A percentile compares a stretch with the other conserved stretches of the same genome.
Evolutionary conservation across 2,888 invertebrate species (phyloP).

Genomic region (Yponomeuta plumbellus): DNA sequence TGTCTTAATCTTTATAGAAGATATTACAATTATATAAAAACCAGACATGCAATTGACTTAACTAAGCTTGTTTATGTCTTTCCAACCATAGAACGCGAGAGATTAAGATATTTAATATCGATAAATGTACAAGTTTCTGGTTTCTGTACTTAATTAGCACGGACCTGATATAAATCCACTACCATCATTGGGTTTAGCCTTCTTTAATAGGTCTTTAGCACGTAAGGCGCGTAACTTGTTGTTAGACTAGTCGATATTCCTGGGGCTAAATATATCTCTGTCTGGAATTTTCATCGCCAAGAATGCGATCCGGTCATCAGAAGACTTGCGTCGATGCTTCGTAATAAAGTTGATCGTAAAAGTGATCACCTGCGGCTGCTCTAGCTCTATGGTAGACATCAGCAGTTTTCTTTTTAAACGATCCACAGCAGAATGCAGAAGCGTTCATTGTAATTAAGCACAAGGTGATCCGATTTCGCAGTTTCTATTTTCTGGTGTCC

Average conservation of each 20-base stretch:
- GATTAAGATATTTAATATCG: slow-evolving; percentile 36
- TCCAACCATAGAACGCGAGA: slow-evolving; percentile 13
- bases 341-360: slow-evolving; percentile 43
- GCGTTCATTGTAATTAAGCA: slow-evolving; percentile 45
- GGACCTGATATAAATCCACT: slow-evolving; percentile 31
- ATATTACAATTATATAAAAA: not conserved
- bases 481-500: slow-evolving; percentile 33
- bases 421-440: not conserved
- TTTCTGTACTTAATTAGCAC: slow-evolving; percentile 33
- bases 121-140: slow-evolving; percentile 26
- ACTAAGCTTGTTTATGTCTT: slow-evolving; percentile 15
- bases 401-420: slow-evolving; percentile 17
- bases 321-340: slow-evolving; percentile 38
- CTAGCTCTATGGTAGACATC: slow-evolving; percentile 19
- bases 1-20: not conserved
- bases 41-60: slow-evolving; percentile 7
- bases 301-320: slow-evolving; percentile 43
- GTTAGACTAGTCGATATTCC: slow-evolving; percentile 18
- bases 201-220: slow-evolving; percentile 39
- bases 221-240: slow-evolving; percentile 28
- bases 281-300: slow-evolving; percentile 46
- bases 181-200: slow-evolving; percentile 30
- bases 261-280: slow-evolving; percentile 46
- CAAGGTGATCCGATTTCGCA: slow-evolving; percentile 41
- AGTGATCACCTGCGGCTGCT: slow-evolving; percentile 37